Evolutionary conservation across 2,113 vertebrate species (phyloP), one percentile per base, ranked within the genome.

Genomic region (Pelvicachromis taeniatus): DNA sequence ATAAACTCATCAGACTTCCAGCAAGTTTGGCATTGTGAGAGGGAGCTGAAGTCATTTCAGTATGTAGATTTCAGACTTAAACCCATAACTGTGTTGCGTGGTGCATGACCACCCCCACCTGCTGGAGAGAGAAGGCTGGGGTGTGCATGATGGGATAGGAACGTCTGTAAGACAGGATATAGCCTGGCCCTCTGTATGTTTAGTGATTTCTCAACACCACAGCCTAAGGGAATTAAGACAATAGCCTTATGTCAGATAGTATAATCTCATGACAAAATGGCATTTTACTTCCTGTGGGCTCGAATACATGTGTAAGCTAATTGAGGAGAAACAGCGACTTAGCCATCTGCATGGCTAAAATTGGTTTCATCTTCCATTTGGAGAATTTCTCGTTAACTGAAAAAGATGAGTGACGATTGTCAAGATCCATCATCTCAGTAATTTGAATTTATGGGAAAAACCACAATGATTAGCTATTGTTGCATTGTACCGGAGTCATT

Each of bases 71-170:
- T 93, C 90, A 89, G 93, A 93, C 93, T 94, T 93, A 94, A 93
- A 93, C 92, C 92, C 86, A 90, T 93, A 93, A 91, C 92, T 85
- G 88, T 89, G 93, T 94, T 95, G 93, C 85, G 81, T 93, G 92
- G 91, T 90, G 92, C 92, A 94, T 94, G 93, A 95, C 94, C 95
- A 95, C 94, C 93, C 93, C 93, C 95, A 95, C 94, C 95, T 95
- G 91, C 94, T 94, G 92, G 92, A 93, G 81, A 94, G 92, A 90
- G 89, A 90, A 91, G 89, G 87, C 89, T 81, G 84, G 91, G 88
- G 82, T 93, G 92, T 89, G 92, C 92, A 94, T 94, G 92, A 94
- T 91, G 93, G 91, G 88, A 92, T 95, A 93, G 90, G 83, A 81
- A 84, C 42, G 90, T 93, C 90, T 94, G 93, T 84, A 75, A 93